These are phyloP conservation scores for Azemiops feae DNA, from an alignment of 2,113 vertebrate species.

Conservation along the genomic window DNA sequence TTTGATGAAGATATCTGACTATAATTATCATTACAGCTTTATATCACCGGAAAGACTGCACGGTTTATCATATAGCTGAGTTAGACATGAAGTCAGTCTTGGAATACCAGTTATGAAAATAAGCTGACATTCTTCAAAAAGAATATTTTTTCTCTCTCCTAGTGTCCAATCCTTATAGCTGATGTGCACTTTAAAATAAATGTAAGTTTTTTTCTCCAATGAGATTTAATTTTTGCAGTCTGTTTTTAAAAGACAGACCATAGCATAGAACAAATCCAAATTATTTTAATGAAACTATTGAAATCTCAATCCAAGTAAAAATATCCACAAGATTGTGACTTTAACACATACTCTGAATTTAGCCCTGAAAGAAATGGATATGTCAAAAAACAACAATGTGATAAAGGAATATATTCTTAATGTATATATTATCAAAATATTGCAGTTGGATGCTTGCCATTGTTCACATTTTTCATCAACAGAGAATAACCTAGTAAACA, in stretches of 20 bases:
- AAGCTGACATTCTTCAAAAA: conserved; percentile 6
- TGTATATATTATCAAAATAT: neutral
- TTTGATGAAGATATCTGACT: conserved; percentile 8
- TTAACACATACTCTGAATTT: neutral
- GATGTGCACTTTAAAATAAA: neutral
- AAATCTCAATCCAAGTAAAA: neutral
- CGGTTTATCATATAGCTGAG: conserved; percentile 14
- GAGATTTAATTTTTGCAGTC: neutral
- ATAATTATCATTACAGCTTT: conserved; percentile 5
- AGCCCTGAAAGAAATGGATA: neutral
- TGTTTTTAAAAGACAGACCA: neutral
- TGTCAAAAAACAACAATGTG: neutral
- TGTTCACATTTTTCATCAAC: neutral
- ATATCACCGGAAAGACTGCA: neutral
- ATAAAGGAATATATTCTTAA: neutral
- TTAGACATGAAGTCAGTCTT: neutral
- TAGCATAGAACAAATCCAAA: neutral
- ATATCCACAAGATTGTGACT: neutral
- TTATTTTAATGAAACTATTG: neutral
- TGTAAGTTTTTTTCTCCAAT: neutral
- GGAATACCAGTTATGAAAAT: conserved; percentile 6
- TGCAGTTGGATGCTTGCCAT: neutral
- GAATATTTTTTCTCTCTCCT: neutral
- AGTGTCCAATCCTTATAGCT: neutral
- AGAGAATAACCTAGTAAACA: neutral